A percentile compares a stretch with the other conserved stretches of the same genome.
phyloP scores from a whole-genome alignment of 2,797 vertebrate genomes.

The Lithobates sylvaticus region DNA sequence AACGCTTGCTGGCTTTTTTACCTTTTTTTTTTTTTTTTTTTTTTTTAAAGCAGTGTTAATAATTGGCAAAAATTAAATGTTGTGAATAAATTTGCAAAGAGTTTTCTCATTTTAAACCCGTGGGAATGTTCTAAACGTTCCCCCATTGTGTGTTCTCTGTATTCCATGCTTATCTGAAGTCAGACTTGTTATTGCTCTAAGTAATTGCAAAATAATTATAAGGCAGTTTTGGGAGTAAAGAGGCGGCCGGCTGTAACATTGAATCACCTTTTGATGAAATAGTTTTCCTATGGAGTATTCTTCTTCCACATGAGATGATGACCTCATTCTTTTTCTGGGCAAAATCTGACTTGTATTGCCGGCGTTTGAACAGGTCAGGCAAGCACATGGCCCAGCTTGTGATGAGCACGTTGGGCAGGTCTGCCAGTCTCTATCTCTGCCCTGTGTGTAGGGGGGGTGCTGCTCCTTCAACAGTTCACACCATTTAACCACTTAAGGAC shows the following conservation, averaged over 20 bases:
- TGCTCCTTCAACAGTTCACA: no score
- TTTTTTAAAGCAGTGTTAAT: no score
- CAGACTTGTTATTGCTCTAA: no score
- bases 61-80: no score
- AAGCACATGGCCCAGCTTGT: not conserved
- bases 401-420: not conserved
- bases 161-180: not conserved
- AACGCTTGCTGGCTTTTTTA: no score
- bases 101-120: no score
- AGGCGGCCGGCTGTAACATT: not conserved
- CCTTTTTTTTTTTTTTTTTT: no score
- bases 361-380: not conserved
- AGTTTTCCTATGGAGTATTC: not conserved
- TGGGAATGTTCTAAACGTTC: not conserved
- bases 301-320: not conserved
- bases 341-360: not conserved
- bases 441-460: no score
- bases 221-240: not conserved
- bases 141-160: not conserved
- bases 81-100: no score
- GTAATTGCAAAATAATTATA: not conserved
- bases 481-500: no score
- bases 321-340: not conserved
- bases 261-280: not conserved
- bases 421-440: no score